A percentile compares a stretch with the other conserved stretches of the same genome.
Evolutionary conservation across 2,113 vertebrate species (phyloP).

Genomic region (Asarcornis scutulata): DNA sequence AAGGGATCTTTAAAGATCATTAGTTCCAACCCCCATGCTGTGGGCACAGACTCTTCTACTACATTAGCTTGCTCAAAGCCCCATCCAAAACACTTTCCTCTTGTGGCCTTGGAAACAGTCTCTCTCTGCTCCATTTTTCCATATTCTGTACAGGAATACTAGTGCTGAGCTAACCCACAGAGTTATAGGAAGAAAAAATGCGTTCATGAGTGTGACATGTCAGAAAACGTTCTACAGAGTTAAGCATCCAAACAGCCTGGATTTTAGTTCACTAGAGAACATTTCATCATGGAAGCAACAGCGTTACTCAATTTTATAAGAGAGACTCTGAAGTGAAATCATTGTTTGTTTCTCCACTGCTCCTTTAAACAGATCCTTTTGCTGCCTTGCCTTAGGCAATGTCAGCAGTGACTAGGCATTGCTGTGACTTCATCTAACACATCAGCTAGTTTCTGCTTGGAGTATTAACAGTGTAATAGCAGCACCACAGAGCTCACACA

Average conservation of each 20-base stretch:
- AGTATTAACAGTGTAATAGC: neutral
- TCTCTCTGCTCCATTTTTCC: neutral
- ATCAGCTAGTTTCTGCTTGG: neutral
- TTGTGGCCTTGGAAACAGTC: neutral
- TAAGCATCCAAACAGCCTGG: neutral
- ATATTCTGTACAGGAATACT: neutral
- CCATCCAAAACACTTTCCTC: neutral
- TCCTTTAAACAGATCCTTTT: neutral
- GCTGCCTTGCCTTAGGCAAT: neutral
- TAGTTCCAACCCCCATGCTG: neutral
- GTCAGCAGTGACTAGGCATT: neutral
- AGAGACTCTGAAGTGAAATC: neutral
- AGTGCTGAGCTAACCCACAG: neutral
- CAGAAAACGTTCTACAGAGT: neutral
- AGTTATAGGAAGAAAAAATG: neutral
- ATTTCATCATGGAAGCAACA: neutral
- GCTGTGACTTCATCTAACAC: neutral
- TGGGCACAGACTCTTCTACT: neutral
- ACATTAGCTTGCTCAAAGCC: neutral
- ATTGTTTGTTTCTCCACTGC: neutral
- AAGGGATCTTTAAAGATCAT: neutral
- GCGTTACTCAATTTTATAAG: neutral
- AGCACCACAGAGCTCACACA: neutral
- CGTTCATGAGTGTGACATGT: neutral
- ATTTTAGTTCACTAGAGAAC: neutral